phyloP scores from a whole-genome alignment of 2,797 vertebrate species.

The Sandelia bainsii region DNA sequence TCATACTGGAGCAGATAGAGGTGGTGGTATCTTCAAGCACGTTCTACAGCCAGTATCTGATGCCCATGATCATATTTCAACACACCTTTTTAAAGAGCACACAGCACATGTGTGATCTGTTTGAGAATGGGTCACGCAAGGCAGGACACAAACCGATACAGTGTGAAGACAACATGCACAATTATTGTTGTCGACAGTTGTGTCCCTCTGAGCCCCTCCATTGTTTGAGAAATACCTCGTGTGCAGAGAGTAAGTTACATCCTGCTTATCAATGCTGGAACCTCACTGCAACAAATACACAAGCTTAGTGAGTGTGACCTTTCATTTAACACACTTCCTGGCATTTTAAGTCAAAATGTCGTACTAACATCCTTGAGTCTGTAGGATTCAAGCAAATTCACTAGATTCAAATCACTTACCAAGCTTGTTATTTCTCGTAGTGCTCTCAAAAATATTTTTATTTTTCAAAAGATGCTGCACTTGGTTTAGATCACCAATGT shows the following conservation, averaged over 20 bases:
- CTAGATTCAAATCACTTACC: conserved; percentile 53
- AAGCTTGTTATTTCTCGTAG: conserved; percentile 75
- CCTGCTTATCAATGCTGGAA: conserved; percentile 75
- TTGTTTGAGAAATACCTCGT: conserved; percentile 77
- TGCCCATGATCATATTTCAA: conserved; percentile 45
- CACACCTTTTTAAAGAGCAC: conserved; percentile 69
- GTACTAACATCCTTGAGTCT: conserved; percentile 26
- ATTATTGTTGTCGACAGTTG: conserved; percentile 68
- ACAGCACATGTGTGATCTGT: conserved; percentile 43
- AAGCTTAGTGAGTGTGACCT: conserved; percentile 67
- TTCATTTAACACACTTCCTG: conserved; percentile 45
- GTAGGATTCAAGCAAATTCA: conserved; percentile 40
- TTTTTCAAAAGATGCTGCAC: conserved; percentile 78
- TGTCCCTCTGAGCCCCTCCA: conserved; percentile 18
- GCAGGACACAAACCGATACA: conserved; percentile 50
- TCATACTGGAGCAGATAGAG: background rate
- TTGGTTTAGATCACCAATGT: conserved; percentile 79
- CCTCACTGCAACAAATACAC: conserved; percentile 74
- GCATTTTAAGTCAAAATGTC: conserved; percentile 50
- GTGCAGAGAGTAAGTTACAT: conserved; percentile 70
- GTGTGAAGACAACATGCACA: conserved; percentile 78
- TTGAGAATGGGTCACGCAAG: conserved; percentile 43
- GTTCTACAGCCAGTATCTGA: conserved; percentile 29
- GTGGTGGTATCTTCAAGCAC: conserved; percentile 8
- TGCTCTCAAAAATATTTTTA: conserved; percentile 67